Base-by-base conservation (phyloP, 2,113 vertebrate genomes). In the Zootoca vivipara region DNA sequence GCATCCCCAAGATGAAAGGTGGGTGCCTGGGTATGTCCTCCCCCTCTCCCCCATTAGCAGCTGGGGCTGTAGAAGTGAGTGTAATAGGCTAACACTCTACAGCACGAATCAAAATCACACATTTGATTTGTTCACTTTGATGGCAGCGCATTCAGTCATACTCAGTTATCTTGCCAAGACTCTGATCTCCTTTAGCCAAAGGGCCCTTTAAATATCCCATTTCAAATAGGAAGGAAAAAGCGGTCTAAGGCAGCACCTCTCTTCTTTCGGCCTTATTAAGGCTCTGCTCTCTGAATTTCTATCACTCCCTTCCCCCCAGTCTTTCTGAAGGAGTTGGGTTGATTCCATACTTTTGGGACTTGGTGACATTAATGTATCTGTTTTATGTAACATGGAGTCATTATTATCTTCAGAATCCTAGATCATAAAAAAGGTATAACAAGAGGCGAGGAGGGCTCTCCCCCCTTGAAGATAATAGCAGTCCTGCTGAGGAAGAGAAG, bases 391-490 rank as follows among this genome's bases (percentile, higher is more conserved):
- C 93, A 89, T 0, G 78, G 85, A 95, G 95, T 96, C 92, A 58
- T 97, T 96, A 96, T 95, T 87, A 96, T 89, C 26, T n/a, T 62
- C 92, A 93, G 95, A 95, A 94, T 96, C 94, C 93, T 91, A 93
- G 95, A 96, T 96, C 91, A 94, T 97, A 95, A 95, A 95, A 93
- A 94, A 92, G 92, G 96, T 92, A 90, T 94, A 97, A 97, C 96
- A 97, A 98, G 96, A 97, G 96, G 80, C 95, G 87, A 94, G 97
- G 97, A 96, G 94, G 91, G 94, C 96, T 96, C 97, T 97, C 97
- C 94, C 96, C 97, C 97, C 97, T 95, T 96, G 95, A 96, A 97
- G 97, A 97, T 98, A 97, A 96, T 95, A 96, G 97, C 97, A 93
- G 97, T 95, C 92, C 90, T 96, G 95, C 96, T 91, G 95, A 96